Percentiles rank a stretch among this genome's conserved stretches.
phyloP scores from a whole-genome alignment of 2,113 vertebrate genomes.

The Marmota flaviventris region DNA sequence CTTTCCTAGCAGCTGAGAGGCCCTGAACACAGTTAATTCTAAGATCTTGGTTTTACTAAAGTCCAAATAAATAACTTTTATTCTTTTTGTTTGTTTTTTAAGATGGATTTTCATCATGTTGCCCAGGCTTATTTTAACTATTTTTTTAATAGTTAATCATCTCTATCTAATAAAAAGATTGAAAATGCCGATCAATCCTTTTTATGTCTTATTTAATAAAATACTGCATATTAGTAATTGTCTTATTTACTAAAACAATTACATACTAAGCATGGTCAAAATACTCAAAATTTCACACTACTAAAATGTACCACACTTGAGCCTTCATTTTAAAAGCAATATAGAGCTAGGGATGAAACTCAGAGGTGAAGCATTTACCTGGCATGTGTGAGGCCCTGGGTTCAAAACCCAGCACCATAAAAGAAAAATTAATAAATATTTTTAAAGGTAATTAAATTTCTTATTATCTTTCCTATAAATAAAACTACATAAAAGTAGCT shows the following conservation, averaged over 20 bases:
- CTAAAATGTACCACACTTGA: background rate
- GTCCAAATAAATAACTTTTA: background rate
- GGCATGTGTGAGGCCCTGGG: no score
- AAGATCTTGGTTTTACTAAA: conserved; percentile 28
- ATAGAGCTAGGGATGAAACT: no score
- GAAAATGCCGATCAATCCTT: conserved; percentile 32
- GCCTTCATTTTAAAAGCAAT: background rate
- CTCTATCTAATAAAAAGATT: background rate
- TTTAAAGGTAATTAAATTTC: background rate
- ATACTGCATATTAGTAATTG: background rate
- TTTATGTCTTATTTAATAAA: conserved; percentile 40
- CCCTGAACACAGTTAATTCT: background rate
- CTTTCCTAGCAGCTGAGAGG: background rate
- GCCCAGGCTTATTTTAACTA: background rate
- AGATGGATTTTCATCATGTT: background rate
- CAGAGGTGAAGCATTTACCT: no score
- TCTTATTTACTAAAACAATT: conserved; percentile 22
- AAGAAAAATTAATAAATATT: no score
- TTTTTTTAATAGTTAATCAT: background rate
- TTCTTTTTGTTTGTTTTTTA: background rate
- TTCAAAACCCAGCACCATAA: no score
- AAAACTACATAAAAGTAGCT: background rate
- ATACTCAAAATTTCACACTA: conserved; percentile 2
- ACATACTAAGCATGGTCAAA: background rate
- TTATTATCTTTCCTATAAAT: background rate